A percentile compares a stretch with the other conserved stretches of the same genome.
These are phyloP conservation scores for Cirrhinus mrigala DNA, from an alignment of 2,797 vertebrate genomes.

Conservation along the genomic window DNA sequence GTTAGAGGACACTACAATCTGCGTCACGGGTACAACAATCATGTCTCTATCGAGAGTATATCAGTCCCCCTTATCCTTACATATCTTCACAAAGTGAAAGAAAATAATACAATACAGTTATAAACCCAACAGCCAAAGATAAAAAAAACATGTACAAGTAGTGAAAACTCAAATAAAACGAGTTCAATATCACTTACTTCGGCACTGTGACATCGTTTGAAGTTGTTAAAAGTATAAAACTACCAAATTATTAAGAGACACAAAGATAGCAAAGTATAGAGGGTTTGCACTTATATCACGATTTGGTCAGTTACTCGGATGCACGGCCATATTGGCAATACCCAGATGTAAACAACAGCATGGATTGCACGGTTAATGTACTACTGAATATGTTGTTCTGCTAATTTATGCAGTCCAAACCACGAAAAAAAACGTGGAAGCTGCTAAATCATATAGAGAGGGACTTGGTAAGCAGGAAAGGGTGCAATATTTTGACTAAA, in stretches of 20 bases:
- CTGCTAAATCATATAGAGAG: too few relatives aligned
- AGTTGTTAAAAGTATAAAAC: not conserved
- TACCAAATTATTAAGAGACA: not conserved
- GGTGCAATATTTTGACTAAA: too few relatives aligned
- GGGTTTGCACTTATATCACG: too few relatives aligned
- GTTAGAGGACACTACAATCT: conserved; percentile 43
- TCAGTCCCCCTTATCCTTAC: not conserved
- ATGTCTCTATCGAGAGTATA: not conserved
- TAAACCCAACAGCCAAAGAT: not conserved
- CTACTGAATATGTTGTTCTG: too few relatives aligned
- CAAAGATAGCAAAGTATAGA: not conserved
- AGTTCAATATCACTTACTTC: not conserved
- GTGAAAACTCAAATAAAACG: not conserved
- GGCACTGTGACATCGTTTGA: not conserved
- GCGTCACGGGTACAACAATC: conserved; percentile 22
- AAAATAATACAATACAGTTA: not conserved
- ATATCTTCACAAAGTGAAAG: not conserved
- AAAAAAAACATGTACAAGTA: not conserved
- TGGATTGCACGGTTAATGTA: too few relatives aligned
- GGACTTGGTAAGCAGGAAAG: too few relatives aligned
- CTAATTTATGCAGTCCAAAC: too few relatives aligned
- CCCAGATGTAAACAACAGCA: too few relatives aligned
- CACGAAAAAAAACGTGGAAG: too few relatives aligned
- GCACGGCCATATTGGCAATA: too few relatives aligned
- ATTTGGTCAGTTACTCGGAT: too few relatives aligned